Evolutionary conservation across 2,888 invertebrate species (phyloP).

Genomic region (Eupelmus urozonus): DNA sequence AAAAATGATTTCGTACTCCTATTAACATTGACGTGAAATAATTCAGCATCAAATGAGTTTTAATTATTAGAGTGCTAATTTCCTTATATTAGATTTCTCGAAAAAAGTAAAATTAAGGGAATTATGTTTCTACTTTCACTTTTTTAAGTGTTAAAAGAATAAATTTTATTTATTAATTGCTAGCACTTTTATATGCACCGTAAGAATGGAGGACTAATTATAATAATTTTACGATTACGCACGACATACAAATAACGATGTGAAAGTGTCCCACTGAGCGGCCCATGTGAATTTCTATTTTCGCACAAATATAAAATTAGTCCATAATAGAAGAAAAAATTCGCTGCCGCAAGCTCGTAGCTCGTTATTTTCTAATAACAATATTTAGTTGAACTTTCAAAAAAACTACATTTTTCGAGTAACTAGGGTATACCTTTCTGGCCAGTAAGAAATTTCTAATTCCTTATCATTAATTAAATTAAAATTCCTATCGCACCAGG

Average conservation of each 20-base stretch:
- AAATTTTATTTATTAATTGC: constrained; percentile 18
- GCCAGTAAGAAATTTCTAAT: too few relatives aligned
- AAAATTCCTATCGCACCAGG: too few relatives aligned
- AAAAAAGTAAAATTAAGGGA: not conserved
- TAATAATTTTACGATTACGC: constrained; percentile 43
- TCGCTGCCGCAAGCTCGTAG: constrained; percentile 1
- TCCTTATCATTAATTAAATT: too few relatives aligned
- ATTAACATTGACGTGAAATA: too few relatives aligned
- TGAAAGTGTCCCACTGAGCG: constrained; percentile 31
- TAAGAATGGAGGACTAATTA: constrained; percentile 31
- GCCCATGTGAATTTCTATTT: constrained; percentile 49
- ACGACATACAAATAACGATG: constrained; percentile 33
- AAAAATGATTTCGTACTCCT: too few relatives aligned
- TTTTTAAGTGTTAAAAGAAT: constrained; percentile 11
- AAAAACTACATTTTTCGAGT: too few relatives aligned
- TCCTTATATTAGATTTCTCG: not conserved
- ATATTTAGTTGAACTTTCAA: too few relatives aligned
- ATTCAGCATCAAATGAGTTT: too few relatives aligned
- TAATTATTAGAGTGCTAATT: not conserved
- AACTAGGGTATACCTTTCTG: too few relatives aligned
- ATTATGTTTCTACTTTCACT: constrained; percentile 20
- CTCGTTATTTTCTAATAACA: constrained; percentile 22
- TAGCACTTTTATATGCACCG: not conserved
- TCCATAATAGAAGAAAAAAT: constrained; percentile 9
- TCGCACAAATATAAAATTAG: constrained; percentile 35